Base-by-base conservation (phyloP, 35 echinoderm and acorn worm genomes). In the Hemicentrotus pulcherrimus region DNA sequence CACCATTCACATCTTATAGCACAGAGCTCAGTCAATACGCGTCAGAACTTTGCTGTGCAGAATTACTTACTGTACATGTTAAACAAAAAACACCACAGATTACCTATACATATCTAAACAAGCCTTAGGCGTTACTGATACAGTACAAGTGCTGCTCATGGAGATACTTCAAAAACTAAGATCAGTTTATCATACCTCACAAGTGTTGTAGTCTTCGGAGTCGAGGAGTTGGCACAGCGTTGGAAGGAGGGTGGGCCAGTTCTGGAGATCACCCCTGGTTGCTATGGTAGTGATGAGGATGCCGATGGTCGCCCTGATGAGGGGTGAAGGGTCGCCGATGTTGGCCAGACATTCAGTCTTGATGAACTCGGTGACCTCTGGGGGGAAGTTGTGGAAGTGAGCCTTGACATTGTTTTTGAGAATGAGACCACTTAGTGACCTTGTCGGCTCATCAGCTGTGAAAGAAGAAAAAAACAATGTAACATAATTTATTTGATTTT, bases 391-490 rank as follows among this genome's bases (percentile, higher is more conserved):
- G 48, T 97, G 97, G 91, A 96, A 99, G 88, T 99, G 98, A 10
- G 98, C 98, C 95, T 98, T 99, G 52, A 99, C 98, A 95, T 99
- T 99, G 96, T 99, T 99, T 94, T 99, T 99, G 46, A 99, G 96
- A 48, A 99, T 99, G 16, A 99, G 98, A 92, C 98, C 98, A 86
- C 98, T 99, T 30, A 99, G 92, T 5, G 98, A 99, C 46, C 98
- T 96, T 33, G 98, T 99, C 13, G 98, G 97, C 86, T 99, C 98
- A 96, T 99, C 97, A 95, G 97, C 48, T 92, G 85, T 24, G 41
- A 28, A 48, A 24, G 48, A 93, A 22, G 22, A 70, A 78, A 22
- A 78, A 28, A 78, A 55, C 1, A 12, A 55, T 10, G 12, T 2
- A 8, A 50, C 2, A 50, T 50, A 41, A 41, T 41, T 41, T 41